Evolutionary conservation across 2,888 invertebrate species (phyloP).

Genomic region (Tenodera sinensis): DNA sequence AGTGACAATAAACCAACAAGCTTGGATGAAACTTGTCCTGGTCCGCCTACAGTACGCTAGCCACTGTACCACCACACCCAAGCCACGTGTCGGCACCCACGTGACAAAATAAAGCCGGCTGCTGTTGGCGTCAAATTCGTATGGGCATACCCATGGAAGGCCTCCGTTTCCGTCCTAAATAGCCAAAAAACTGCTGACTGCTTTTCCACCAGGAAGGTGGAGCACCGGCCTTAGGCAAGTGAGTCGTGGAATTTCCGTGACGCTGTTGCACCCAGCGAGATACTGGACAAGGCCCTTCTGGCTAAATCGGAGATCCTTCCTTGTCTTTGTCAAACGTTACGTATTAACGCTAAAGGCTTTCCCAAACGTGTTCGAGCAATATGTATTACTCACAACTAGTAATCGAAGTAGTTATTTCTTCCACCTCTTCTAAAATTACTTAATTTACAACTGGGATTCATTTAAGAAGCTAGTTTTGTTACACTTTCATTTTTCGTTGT

Average conservation of each 20-base stretch:
- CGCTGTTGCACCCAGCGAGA: too few relatives aligned
- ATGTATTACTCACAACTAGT: too few relatives aligned
- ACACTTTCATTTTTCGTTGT: too few relatives aligned
- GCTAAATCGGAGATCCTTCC: too few relatives aligned
- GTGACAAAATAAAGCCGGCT: background rate
- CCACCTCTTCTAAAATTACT: too few relatives aligned
- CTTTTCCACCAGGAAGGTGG: background rate
- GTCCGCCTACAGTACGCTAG: background rate
- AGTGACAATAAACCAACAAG: background rate
- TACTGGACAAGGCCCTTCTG: too few relatives aligned
- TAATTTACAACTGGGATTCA: too few relatives aligned
- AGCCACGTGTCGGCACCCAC: background rate
- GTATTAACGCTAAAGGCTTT: too few relatives aligned
- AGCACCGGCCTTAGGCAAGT: background rate
- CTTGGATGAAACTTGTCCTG: background rate
- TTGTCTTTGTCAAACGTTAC: too few relatives aligned
- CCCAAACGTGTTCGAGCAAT: too few relatives aligned
- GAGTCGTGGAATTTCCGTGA: background rate
- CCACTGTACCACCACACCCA: background rate
- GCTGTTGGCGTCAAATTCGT: background rate
- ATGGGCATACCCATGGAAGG: background rate
- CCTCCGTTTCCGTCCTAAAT: background rate
- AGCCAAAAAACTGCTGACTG: background rate
- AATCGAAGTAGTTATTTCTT: too few relatives aligned
- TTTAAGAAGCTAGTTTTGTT: too few relatives aligned